These are phyloP conservation scores for Melanogrammus aeglefinus DNA, from an alignment of 2,797 vertebrate genomes.

Conservation along the genomic window DNA sequence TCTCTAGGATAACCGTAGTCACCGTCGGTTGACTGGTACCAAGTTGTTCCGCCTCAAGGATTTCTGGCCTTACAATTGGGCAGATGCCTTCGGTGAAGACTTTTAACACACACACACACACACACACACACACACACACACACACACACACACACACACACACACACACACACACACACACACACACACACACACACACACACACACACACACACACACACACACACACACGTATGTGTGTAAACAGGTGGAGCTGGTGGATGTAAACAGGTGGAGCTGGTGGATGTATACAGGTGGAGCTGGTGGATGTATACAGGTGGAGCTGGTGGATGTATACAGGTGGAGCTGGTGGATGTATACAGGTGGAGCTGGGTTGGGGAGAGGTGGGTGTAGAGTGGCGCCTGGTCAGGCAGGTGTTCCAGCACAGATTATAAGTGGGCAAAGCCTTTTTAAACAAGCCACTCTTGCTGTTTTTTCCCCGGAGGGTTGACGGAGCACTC, in stretches of 20 bases:
- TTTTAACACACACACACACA: not conserved
- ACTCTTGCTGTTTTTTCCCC: too few relatives aligned
- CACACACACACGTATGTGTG: not conserved
- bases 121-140: not conserved
- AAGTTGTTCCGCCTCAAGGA: not conserved
- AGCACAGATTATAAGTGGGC: not conserved
- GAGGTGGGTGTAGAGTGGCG: not conserved
- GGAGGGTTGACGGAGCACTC: too few relatives aligned
- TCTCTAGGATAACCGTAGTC: not conserved
- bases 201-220: not conserved
- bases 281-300: too few relatives aligned
- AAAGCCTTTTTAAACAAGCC: too few relatives aligned
- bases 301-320: too few relatives aligned
- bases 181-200: not conserved
- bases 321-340: too few relatives aligned
- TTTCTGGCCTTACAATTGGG: constrained; percentile 15
- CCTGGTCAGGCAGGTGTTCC: too few relatives aligned
- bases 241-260: not conserved
- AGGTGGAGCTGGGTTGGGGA: not conserved
- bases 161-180: not conserved
- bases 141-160: not conserved
- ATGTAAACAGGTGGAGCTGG: not conserved
- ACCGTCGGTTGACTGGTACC: constrained; percentile 12
- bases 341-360: not conserved
- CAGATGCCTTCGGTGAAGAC: not conserved